Evolutionary conservation across 2,113 vertebrate genomes (phyloP).

Genomic region (Strix aluco): DNA sequence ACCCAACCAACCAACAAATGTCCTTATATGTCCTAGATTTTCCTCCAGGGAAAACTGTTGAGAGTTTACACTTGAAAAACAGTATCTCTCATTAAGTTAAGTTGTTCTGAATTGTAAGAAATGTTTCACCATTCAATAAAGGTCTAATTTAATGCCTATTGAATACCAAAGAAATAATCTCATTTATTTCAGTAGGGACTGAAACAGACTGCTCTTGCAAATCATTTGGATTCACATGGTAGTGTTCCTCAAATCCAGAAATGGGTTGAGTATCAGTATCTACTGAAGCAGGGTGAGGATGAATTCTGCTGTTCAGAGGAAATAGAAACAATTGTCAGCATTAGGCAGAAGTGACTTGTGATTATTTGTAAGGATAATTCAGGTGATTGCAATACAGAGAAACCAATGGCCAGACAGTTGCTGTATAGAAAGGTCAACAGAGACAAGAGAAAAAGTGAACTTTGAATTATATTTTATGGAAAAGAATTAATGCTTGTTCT

Average conservation of each 20-base stretch:
- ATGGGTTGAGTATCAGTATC: not conserved
- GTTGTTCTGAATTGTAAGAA: not conserved
- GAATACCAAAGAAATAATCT: not conserved
- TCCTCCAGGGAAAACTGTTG: slow-evolving; percentile 20
- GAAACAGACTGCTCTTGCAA: not conserved
- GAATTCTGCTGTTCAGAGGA: not conserved
- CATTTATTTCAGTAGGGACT: not conserved
- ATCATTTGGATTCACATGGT: not conserved
- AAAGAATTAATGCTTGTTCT: not conserved
- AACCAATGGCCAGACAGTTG: not conserved
- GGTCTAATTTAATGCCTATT: not conserved
- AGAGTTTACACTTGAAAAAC: slow-evolving; percentile 23
- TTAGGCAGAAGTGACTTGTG: not conserved
- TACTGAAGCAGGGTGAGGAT: not conserved
- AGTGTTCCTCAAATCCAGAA: not conserved
- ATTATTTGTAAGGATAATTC: not conserved
- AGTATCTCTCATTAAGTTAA: not conserved
- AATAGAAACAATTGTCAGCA: not conserved
- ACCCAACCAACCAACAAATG: not conserved
- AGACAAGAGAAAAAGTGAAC: not conserved
- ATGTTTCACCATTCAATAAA: not conserved
- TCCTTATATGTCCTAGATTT: not conserved
- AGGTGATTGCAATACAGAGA: not conserved
- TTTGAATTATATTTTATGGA: not conserved
- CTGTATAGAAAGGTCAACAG: not conserved